Evolutionary conservation across 2,113 vertebrate genomes (phyloP), one percentile per base, ranked within the genome.

Genomic region (Gallinago paraguaiae): DNA sequence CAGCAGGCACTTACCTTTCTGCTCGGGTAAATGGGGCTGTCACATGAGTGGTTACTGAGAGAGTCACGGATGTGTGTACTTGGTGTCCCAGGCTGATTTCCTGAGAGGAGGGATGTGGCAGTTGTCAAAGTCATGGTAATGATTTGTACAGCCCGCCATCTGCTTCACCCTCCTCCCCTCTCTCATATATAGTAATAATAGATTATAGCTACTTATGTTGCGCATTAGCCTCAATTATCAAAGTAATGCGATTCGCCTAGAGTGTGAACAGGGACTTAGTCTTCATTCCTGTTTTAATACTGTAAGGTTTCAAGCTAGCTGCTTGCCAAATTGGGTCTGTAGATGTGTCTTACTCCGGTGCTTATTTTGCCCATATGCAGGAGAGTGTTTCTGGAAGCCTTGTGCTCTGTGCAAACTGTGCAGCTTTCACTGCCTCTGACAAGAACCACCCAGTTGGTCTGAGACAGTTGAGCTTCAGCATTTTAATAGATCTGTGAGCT

Each of bases 381-480:
- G 71, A 46, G 14, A 27, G 46, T 37, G 46, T 22, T 88, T 11
- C 1, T 70, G 84, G 57, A 71, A 81, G 31, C 30, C 3, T 5
- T 7, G 33, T 2, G 8, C 46, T 82, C 53, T 30, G 41, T 27
- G 31, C 19, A 27, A 59, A 17, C 28, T 17, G 25, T 2, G 1
- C 31, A 46, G 54, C 33, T 67, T 39, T 60, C 33, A 4, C 59
- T 61, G 54, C 12, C 22, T 59, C 13, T n/a, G 64, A 45, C 1
- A 11, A 80, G 82, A 96, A 5, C 90, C 94, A 92, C 88, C 85
- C 92, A 88, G 85, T 23, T 48, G 81, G 93, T 45, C 83, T 48
- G 89, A 75, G 79, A 15, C 60, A 54, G 82, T 0, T 81, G 60
- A 76, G 68, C 41, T 78, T 57, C 77, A 54, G 43, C 30, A 7